Evolutionary conservation across 2,888 invertebrate genomes (phyloP).

Genomic region (Callosobruchus maculatus): DNA sequence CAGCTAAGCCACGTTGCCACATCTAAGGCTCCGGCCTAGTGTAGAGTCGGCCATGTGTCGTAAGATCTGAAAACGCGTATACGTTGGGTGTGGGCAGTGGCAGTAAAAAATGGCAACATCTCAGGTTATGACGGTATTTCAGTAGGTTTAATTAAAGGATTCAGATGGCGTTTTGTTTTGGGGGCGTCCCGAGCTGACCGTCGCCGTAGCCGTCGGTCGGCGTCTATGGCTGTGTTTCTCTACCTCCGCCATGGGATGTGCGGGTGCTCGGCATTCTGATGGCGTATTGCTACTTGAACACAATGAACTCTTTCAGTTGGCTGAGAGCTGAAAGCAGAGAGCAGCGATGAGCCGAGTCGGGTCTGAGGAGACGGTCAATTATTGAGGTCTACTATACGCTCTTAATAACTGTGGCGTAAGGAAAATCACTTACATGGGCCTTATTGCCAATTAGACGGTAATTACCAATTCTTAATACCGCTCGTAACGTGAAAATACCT

Average conservation of each 20-base stretch:
- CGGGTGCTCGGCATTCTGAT: neutral
- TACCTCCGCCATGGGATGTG: neutral
- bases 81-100: too few relatives aligned
- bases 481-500: neutral
- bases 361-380: neutral
- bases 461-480: neutral
- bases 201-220: neutral
- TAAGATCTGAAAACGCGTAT: too few relatives aligned
- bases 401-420: neutral
- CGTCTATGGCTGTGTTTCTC: neutral
- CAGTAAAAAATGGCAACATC: too few relatives aligned
- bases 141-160: neutral
- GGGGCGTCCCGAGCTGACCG: neutral
- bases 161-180: neutral
- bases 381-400: neutral
- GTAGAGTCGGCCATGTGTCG: too few relatives aligned
- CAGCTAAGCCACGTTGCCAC: too few relatives aligned
- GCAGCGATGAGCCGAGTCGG: neutral
- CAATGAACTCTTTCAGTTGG: constrained; percentile 1
- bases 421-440: neutral
- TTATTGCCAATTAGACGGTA: neutral
- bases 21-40: too few relatives aligned
- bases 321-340: neutral
- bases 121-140: too few relatives aligned
- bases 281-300: constrained; percentile 2